Percentiles rank a stretch among this genome's conserved stretches.
phyloP scores from a whole-genome alignment of 2,888 invertebrate genomes.

The Drosophila colorata region DNA sequence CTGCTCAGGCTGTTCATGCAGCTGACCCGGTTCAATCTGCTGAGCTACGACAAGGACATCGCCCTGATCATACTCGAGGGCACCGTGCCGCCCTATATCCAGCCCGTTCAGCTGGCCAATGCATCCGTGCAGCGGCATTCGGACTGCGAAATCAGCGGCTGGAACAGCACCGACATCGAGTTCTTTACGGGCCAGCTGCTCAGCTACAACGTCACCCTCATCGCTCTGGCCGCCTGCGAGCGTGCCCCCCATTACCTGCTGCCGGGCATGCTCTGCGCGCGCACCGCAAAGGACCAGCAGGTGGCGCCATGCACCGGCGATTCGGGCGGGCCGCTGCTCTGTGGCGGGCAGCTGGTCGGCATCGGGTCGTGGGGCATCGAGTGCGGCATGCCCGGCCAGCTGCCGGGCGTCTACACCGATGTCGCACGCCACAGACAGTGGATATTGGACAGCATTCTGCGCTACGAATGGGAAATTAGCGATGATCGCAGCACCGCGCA shows the following conservation, averaged over 20 bases:
- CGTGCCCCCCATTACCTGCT: background rate
- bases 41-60: constrained; percentile 21
- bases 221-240: background rate
- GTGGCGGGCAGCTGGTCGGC: constrained; percentile 88
- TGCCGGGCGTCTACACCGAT: constrained; percentile 92
- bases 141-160: constrained; percentile 18
- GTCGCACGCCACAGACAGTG: constrained; percentile 84
- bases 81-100: background rate
- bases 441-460: constrained; percentile 42
- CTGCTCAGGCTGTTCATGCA: background rate
- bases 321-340: constrained; percentile 92
- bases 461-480: background rate
- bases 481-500: too few species aligned
- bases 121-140: background rate
- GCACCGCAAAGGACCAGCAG: constrained; percentile 88
- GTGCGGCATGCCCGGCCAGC: constrained; percentile 89
- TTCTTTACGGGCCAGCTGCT: background rate
- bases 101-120: background rate
- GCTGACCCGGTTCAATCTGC: background rate
- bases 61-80: constrained; percentile 4
- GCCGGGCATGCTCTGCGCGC: constrained; percentile 90
- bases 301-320: constrained; percentile 92
- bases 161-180: background rate
- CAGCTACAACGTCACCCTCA: background rate
- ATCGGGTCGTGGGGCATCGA: constrained; percentile 94